Base-by-base conservation (phyloP, 2,888 invertebrate species). In the Cheilosia variabilis region DNA sequence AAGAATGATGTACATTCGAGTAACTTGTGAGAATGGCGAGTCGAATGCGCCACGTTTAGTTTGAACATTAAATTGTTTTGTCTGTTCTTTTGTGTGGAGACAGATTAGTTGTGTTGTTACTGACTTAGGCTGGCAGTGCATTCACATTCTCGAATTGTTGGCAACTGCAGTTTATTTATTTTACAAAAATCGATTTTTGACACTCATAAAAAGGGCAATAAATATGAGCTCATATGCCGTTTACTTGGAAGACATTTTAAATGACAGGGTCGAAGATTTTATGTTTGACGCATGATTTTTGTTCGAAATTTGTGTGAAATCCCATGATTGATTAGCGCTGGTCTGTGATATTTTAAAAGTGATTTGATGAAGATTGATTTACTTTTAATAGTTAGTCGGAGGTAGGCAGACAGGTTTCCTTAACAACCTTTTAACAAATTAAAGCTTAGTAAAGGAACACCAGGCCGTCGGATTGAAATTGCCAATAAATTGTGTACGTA, bases 21-120 rank as follows among this genome's bases (percentile, higher is more conserved):
- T 13, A 27, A 6, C 4, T 15, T 27, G 62, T 57, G 47, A 17
- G 53, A 27, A 31, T 72, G 60, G 73, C 31, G 65, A 37, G 50
- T 41, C 27, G 22, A 27, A 57, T 75, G 66, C 75, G 75, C 75
- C 75, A 58, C 37, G 66, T 10, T 43, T 45, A 45, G 31, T 45
- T 27, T 27, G 19, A 43, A 55, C 43, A 68, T n/a, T 19, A 4
- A 52, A 17, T 37, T 9, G 7, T 24, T 37, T 4, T 63, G 37
- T 37, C 37, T 37, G 37, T 37, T 37, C 37, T 3, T 37, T 37
- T 37, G 37, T 37, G 37, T 37, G 19, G 13, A 10, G 17, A 47
- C 22, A 9, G 45, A 60, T 9, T 9, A 31, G 31, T 9, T 31
- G 9, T 9, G 9, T 7, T 6, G 19, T 10, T 22, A 10, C 50